Percentiles rank a stretch among this genome's conserved stretches.
Conservation (phyloP, 2,888 invertebrate species). For the Oasisia sp. region DNA sequence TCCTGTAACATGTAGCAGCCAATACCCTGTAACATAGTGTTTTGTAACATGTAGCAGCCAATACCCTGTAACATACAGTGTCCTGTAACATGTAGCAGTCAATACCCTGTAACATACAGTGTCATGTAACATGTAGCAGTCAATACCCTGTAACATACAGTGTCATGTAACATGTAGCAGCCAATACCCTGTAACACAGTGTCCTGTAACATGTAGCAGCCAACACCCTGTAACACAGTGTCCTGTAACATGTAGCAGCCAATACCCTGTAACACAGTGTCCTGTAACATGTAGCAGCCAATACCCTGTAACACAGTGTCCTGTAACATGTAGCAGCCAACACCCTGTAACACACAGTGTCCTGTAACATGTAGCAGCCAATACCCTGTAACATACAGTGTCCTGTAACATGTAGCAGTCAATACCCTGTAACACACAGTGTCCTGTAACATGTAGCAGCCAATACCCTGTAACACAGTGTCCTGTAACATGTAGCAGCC, state of each 20-base stretch:
- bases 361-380: conserved; percentile 73
- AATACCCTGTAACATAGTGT: neutral
- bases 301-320: no score
- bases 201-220: neutral
- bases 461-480: neutral
- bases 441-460: neutral
- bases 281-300: neutral
- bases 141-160: neutral
- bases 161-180: neutral
- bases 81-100: neutral
- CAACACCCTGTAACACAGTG: neutral
- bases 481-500: neutral
- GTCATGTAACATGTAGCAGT: neutral
- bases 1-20: neutral
- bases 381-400: neutral
- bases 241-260: neutral
- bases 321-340: neutral
- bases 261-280: neutral
- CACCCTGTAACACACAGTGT: no score
- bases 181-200: neutral
- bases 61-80: neutral
- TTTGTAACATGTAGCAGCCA: neutral
- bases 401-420: neutral
- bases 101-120: neutral
- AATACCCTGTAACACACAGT: neutral